Conservation (phyloP, 1,140 invertebrate species). For the Zaprionus davidi region DNA sequence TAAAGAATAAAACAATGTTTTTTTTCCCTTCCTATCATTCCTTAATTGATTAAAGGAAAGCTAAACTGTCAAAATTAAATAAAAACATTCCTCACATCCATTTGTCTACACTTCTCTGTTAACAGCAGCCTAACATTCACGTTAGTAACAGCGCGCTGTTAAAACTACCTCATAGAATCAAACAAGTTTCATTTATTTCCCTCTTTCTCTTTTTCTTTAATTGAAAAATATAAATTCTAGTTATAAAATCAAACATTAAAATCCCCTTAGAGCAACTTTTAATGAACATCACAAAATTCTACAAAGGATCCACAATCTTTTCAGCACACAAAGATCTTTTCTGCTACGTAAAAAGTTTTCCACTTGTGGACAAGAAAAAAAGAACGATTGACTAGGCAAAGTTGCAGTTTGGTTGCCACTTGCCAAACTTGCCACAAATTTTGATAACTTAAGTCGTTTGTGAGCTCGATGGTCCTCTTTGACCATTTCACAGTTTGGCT, state of each 20-base stretch:
- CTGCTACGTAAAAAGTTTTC: constrained; percentile 15
- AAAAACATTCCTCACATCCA: background rate
- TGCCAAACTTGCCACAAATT: constrained; percentile 29
- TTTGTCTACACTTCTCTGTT: background rate
- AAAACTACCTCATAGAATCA: too few species aligned
- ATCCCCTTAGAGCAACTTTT: background rate
- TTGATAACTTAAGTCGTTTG: constrained; percentile 46
- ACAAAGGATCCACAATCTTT: constrained; percentile 7
- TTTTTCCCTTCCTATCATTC: too few species aligned
- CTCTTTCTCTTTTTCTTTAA: background rate
- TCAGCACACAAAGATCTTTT: background rate
- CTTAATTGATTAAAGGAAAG: background rate
- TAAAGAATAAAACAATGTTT: too few species aligned
- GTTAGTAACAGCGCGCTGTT: background rate
- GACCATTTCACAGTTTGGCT: constrained; percentile 18
- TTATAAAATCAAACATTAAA: background rate
- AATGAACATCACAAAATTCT: background rate
- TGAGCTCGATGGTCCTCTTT: constrained; percentile 36
- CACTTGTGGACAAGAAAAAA: background rate
- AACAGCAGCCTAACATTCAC: background rate
- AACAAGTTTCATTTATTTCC: too few species aligned
- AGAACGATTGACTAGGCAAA: constrained; percentile 5
- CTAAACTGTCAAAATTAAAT: background rate
- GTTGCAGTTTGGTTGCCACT: constrained; percentile 16
- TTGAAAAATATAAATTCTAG: background rate